phyloP scores from a whole-genome alignment of 2,888 invertebrate genomes.

The Habrosyne pyritoides region DNA sequence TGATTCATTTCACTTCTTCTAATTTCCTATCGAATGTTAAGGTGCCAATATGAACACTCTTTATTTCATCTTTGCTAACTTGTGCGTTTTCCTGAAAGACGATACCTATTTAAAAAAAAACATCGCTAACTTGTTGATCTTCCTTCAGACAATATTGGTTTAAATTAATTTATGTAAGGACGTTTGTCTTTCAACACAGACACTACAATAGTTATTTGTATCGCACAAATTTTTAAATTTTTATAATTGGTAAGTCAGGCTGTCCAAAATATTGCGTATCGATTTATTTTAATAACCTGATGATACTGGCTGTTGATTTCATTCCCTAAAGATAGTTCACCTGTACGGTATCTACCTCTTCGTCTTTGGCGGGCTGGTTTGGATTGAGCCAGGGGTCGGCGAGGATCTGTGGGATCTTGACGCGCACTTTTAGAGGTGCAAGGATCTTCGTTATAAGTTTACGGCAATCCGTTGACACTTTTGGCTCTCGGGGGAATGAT shows the following conservation, averaged over 20 bases:
- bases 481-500: constrained; percentile 86
- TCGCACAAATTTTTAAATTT: no score
- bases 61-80: constrained; percentile 73
- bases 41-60: constrained; percentile 76
- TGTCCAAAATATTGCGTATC: not conserved
- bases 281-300: not conserved
- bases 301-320: not conserved
- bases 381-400: constrained; percentile 86
- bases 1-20: constrained; percentile 71
- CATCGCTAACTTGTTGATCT: not conserved
- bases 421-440: constrained; percentile 86
- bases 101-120: constrained; percentile 15
- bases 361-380: constrained; percentile 63
- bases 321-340: constrained; percentile 10
- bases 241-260: not conserved
- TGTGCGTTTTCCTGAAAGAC: constrained; percentile 62
- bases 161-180: no score
- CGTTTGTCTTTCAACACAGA: no score
- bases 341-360: constrained; percentile 53
- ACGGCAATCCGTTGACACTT: constrained; percentile 86
- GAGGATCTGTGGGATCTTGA: constrained; percentile 86
- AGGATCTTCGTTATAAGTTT: constrained; percentile 88
- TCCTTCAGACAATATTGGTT: not conserved
- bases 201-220: no score
- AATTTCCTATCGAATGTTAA: constrained; percentile 74